Evolutionary conservation across 2,797 vertebrate genomes (phyloP).

Genomic region (Lycodopsis pacificus): DNA sequence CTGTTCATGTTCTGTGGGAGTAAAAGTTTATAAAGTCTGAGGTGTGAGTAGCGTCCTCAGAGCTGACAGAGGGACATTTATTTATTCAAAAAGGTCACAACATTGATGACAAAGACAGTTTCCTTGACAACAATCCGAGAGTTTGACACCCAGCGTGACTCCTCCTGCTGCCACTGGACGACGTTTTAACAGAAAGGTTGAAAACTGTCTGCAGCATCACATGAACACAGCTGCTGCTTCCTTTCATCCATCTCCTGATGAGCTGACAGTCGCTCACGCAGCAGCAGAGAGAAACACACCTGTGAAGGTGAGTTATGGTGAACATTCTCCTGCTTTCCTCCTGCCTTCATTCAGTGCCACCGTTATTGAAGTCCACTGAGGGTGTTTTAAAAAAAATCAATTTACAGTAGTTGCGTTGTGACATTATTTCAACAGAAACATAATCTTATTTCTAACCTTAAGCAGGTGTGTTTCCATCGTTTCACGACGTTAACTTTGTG

Average conservation of each 20-base stretch:
- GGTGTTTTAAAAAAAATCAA: no score
- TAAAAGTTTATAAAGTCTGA: neutral
- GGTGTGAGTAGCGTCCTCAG: neutral
- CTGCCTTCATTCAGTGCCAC: neutral
- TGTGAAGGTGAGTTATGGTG: neutral
- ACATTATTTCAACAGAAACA: no score
- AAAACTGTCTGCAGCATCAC: neutral
- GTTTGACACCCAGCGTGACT: neutral
- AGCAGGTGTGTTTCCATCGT: no score
- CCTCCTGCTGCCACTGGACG: neutral
- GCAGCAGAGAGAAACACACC: neutral
- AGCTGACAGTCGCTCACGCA: neutral
- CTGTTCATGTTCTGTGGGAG: neutral
- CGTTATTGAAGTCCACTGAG: no score
- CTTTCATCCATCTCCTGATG: neutral
- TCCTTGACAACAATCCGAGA: neutral
- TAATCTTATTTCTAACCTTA: no score
- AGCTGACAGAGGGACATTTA: neutral
- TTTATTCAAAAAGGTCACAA: neutral
- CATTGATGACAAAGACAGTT: slow-evolving; percentile 7
- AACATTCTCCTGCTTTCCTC: neutral
- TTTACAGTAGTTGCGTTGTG: no score
- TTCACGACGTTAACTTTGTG: no score
- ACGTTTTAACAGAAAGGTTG: neutral
- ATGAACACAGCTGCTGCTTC: neutral